Conservation (phyloP, 2,797 vertebrate species). For the Salarias fasciatus region DNA sequence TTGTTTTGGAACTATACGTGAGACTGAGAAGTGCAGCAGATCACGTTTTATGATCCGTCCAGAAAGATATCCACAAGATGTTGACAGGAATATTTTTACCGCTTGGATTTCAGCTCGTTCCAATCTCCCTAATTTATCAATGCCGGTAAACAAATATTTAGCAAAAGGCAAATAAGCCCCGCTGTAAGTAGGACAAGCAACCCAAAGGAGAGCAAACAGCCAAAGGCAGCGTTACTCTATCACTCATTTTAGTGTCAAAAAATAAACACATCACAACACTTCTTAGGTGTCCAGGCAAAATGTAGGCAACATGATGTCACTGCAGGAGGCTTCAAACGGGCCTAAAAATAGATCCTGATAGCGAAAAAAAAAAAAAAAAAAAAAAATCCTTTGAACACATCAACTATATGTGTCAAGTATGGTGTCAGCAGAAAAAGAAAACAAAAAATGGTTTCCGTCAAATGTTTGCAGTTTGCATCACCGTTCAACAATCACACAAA, state of each 20-base stretch:
- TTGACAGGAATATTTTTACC: no score
- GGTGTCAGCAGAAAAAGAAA: conserved; percentile 31
- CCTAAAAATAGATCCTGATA: conserved; percentile 15
- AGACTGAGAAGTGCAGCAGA: no score
- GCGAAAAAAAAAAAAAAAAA: conserved; percentile 5
- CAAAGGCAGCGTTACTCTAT: neutral
- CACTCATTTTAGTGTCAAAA: neutral
- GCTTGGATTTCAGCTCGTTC: no score
- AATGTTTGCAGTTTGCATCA: conserved; percentile 23
- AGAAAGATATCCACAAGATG: no score
- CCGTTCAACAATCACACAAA: conserved; percentile 5
- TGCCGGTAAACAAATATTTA: neutral
- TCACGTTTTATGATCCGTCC: no score
- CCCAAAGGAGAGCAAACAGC: conserved; percentile 1
- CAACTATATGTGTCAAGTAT: conserved; percentile 17
- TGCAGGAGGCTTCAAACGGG: conserved; percentile 3
- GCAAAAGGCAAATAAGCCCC: neutral
- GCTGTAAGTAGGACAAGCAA: conserved; percentile 6
- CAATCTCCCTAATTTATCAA: no score
- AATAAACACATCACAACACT: neutral
- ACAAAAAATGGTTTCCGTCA: neutral
- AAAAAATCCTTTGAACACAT: conserved; percentile 10
- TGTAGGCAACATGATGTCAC: conserved; percentile 13
- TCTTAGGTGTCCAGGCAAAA: neutral
- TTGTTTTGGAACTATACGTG: no score